Percentiles rank a stretch among this genome's conserved stretches.
Evolutionary conservation across 2,888 invertebrate species (phyloP).

Genomic region (Kuschelorhynchus macadamiae): DNA sequence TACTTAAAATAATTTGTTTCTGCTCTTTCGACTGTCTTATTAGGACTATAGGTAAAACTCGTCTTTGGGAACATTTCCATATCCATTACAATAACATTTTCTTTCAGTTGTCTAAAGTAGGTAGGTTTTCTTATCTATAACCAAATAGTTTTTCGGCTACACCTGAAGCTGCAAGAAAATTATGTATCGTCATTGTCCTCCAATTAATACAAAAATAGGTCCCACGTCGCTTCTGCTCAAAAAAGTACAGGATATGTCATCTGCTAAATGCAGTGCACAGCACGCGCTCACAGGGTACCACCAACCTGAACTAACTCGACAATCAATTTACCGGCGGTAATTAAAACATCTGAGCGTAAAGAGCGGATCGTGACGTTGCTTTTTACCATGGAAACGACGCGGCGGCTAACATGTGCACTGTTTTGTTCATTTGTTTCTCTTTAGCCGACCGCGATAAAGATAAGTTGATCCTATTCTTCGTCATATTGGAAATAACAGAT

Average conservation of each 20-base stretch:
- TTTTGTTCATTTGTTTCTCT: conserved; percentile 42
- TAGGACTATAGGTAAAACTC: too few relatives aligned
- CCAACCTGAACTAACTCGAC: conserved; percentile 26
- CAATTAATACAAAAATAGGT: conserved; percentile 25
- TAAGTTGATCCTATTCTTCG: conserved; percentile 28
- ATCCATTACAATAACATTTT: too few relatives aligned
- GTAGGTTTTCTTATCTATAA: too few relatives aligned
- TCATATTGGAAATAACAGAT: conserved; percentile 41
- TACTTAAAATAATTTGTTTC: too few relatives aligned
- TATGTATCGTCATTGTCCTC: conserved; percentile 29
- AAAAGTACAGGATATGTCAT: conserved; percentile 39
- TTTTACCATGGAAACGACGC: conserved; percentile 51
- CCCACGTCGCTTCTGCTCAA: conserved; percentile 17
- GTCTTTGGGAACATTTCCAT: too few relatives aligned
- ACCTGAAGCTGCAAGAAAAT: conserved; percentile 10
- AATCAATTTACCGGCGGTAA: conserved; percentile 56
- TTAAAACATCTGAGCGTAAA: conserved; percentile 66
- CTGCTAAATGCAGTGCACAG: conserved; percentile 42
- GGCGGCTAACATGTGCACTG: conserved; percentile 40
- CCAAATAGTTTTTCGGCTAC: conserved; percentile 1
- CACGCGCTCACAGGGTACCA: conserved; percentile 41
- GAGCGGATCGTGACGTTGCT: conserved; percentile 64
- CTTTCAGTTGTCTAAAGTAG: too few relatives aligned
- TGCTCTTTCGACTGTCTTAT: too few relatives aligned
- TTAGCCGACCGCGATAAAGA: conserved; percentile 29